Percentiles rank a stretch among this genome's conserved stretches.
These are phyloP conservation scores for Temnothorax rugatulus DNA, from an alignment of 2,888 invertebrate species.

Conservation along the genomic window DNA sequence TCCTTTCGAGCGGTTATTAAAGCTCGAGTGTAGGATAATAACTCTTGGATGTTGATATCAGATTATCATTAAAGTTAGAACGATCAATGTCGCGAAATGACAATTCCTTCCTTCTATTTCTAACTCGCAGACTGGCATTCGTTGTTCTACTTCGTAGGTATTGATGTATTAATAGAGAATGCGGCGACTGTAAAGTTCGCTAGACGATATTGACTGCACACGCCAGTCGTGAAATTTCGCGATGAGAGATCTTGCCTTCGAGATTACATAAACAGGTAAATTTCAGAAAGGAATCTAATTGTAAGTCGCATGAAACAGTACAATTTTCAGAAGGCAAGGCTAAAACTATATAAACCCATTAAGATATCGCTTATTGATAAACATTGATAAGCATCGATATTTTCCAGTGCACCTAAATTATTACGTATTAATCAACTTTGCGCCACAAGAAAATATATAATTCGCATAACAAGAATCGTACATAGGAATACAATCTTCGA, in stretches of 20 bases:
- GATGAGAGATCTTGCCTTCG: constrained; percentile 4
- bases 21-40: neutral
- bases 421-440: neutral
- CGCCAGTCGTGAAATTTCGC: constrained; percentile 35
- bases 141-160: constrained; percentile 29
- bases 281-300: neutral
- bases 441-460: neutral
- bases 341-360: neutral
- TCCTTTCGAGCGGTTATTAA: neutral
- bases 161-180: constrained; percentile 46
- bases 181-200: constrained; percentile 25
- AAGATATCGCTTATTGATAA: neutral
- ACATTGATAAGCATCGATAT: neutral
- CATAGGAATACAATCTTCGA: too few species aligned
- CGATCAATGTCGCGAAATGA: neutral
- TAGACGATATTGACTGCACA: constrained; percentile 27
- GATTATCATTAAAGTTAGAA: constrained; percentile 11
- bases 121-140: neutral
- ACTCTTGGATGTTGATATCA: neutral
- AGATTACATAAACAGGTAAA: constrained; percentile 15
- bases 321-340: constrained; percentile 1
- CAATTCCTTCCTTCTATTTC: constrained; percentile 16
- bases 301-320: neutral
- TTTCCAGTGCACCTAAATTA: neutral
- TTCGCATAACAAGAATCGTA: neutral